Conservation (phyloP, 2,113 vertebrate species). For the Machaerirhynchus nigripectus region DNA sequence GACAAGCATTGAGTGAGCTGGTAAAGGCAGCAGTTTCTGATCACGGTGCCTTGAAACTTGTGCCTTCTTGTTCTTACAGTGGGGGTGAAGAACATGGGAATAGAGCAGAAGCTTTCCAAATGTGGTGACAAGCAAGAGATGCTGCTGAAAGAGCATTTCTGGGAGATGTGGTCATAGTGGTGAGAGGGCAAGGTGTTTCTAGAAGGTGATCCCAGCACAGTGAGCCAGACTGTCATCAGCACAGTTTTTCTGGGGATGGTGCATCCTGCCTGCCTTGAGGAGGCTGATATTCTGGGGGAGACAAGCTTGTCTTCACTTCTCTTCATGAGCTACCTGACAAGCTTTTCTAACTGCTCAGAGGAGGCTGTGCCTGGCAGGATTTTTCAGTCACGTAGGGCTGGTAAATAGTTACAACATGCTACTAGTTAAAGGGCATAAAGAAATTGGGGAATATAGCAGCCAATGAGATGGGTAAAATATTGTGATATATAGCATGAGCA, state of each 20-base stretch:
- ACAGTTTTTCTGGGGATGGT: neutral
- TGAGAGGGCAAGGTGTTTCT: neutral
- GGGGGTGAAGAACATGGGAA: neutral
- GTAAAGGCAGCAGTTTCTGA: neutral
- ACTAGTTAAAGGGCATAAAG: neutral
- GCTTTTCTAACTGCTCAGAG: neutral
- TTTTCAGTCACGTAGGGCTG: neutral
- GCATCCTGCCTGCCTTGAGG: neutral
- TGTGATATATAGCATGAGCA: neutral
- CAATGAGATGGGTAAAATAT: neutral
- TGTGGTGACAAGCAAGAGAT: neutral
- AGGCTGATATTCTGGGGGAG: neutral
- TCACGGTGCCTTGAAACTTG: accelerated
- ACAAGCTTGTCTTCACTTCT: neutral
- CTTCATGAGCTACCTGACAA: neutral
- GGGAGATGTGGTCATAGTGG: neutral
- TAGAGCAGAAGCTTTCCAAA: neutral
- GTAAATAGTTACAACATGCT: neutral
- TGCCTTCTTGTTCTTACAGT: neutral
- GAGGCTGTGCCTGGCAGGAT: neutral
- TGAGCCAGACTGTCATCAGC: neutral
- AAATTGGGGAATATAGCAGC: neutral
- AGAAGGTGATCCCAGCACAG: neutral
- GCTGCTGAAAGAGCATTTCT: neutral
- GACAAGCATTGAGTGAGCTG: neutral